Percentiles rank a stretch among this genome's conserved stretches.
phyloP scores from a whole-genome alignment of 1,140 invertebrate genomes.

The Oryctes rhinoceros region DNA sequence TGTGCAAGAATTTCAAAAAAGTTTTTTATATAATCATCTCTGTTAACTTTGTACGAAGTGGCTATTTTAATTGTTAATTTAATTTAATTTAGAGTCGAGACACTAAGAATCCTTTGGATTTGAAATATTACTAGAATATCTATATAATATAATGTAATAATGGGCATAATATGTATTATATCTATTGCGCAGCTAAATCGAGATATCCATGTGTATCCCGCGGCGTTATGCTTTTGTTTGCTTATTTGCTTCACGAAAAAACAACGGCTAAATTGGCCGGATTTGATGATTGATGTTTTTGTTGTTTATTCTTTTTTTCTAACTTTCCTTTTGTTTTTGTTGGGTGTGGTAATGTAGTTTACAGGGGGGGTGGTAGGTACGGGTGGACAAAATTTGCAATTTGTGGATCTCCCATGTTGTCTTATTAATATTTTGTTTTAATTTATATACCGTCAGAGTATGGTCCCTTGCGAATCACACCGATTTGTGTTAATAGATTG shows the following conservation, averaged over 20 bases:
- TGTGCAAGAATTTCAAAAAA: too few relatives aligned
- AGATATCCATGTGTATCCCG: neutral
- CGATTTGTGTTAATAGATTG: neutral
- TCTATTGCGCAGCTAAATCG: neutral
- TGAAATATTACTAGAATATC: too few relatives aligned
- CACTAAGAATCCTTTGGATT: too few relatives aligned
- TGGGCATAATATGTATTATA: too few relatives aligned
- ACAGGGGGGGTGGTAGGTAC: neutral
- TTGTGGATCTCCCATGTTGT: neutral
- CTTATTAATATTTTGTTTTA: neutral
- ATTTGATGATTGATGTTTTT: neutral
- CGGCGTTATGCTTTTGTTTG: neutral
- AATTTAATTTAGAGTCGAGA: too few relatives aligned
- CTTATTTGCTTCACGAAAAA: neutral
- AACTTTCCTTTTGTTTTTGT: too few relatives aligned
- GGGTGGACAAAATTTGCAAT: slow-evolving; percentile 7
- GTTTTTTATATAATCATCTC: too few relatives aligned
- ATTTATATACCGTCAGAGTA: neutral
- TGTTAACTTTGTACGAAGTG: too few relatives aligned
- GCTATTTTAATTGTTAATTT: too few relatives aligned
- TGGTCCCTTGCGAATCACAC: slow-evolving; percentile 16
- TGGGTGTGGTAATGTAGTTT: too few relatives aligned
- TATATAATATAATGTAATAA: too few relatives aligned
- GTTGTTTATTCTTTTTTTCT: neutral
- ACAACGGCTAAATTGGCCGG: slow-evolving; percentile 16